Percentiles rank a stretch among this genome's conserved stretches.
Evolutionary conservation across 1,140 invertebrate species (phyloP).

Genomic region (Neodiprion lecontei): DNA sequence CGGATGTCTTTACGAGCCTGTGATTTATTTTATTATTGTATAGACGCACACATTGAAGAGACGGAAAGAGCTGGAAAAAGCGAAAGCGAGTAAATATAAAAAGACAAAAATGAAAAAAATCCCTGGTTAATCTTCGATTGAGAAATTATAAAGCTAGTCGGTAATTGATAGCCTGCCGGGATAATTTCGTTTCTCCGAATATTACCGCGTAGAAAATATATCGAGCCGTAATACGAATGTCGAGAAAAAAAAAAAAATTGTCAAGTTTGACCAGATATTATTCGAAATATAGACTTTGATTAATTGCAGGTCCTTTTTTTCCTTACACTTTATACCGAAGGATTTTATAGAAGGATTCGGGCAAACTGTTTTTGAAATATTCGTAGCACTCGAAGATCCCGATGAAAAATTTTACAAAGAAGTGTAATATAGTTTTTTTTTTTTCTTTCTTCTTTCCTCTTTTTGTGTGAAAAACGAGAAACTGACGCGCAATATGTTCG

Average conservation of each 20-base stretch:
- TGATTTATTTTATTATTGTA: slow-evolving; percentile 54
- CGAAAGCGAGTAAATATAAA: slow-evolving; percentile 9
- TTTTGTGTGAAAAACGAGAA: no score
- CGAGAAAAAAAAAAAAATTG: slow-evolving; percentile 6
- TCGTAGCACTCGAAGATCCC: background rate
- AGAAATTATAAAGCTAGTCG: slow-evolving; percentile 18
- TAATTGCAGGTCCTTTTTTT: no score
- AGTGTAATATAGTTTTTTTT: no score
- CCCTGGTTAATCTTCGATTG: slow-evolving; percentile 32
- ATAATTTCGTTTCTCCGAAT: slow-evolving; percentile 16
- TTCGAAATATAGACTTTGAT: background rate
- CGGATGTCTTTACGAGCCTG: slow-evolving; percentile 53
- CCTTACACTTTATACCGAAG: no score
- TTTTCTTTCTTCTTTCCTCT: no score
- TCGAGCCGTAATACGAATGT: slow-evolving; percentile 16
- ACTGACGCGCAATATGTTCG: no score
- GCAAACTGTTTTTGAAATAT: background rate
- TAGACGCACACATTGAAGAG: background rate
- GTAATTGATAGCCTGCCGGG: no score
- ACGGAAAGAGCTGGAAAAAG: slow-evolving; percentile 14
- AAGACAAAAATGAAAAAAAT: slow-evolving; percentile 34
- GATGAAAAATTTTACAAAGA: no score
- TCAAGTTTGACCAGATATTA: background rate
- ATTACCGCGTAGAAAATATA: background rate
- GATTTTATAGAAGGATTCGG: background rate